Evolutionary conservation across 2,888 invertebrate species (phyloP).

Genomic region (Drosophila mimica): DNA sequence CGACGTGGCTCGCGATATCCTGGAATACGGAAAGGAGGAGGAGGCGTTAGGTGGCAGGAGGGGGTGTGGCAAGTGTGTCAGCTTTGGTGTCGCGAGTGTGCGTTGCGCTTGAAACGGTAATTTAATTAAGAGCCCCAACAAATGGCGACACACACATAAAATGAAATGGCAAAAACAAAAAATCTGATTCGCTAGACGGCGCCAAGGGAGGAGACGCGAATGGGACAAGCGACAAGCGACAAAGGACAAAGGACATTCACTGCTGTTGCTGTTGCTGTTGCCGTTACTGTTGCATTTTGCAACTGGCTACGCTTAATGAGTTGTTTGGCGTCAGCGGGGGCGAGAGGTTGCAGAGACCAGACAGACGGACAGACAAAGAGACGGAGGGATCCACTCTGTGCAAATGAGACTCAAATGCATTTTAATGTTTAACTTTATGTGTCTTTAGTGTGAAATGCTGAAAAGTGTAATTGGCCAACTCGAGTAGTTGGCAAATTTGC

Average conservation of each 20-base stretch:
- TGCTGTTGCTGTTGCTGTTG: neutral
- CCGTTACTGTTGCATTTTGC: constrained; percentile 5
- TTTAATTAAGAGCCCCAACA: constrained; percentile 66
- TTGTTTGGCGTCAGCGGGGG: constrained; percentile 28
- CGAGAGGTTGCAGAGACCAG: neutral
- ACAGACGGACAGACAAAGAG: neutral
- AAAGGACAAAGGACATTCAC: constrained; percentile 37
- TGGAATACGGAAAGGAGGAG: neutral
- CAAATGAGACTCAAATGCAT: constrained; percentile 34
- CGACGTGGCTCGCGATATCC: neutral
- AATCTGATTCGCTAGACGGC: constrained; percentile 61
- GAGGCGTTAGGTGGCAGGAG: neutral
- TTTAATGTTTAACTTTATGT: constrained; percentile 35
- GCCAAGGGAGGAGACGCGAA: constrained; percentile 44
- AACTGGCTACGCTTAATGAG: constrained; percentile 51
- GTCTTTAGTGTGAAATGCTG: constrained; percentile 40
- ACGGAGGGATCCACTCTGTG: neutral
- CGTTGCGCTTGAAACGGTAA: constrained; percentile 55
- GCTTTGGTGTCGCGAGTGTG: constrained; percentile 14
- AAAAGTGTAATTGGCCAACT: constrained; percentile 51
- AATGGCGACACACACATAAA: constrained; percentile 47
- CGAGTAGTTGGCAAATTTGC: constrained; percentile 45
- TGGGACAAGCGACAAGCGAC: neutral
- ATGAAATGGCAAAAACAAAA: constrained; percentile 31
- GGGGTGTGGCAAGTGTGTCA: neutral